Percentiles rank a stretch among this genome's conserved stretches.
Evolutionary conservation across 2,113 vertebrate genomes (phyloP).

Genomic region (Drymodes brunneopygia): DNA sequence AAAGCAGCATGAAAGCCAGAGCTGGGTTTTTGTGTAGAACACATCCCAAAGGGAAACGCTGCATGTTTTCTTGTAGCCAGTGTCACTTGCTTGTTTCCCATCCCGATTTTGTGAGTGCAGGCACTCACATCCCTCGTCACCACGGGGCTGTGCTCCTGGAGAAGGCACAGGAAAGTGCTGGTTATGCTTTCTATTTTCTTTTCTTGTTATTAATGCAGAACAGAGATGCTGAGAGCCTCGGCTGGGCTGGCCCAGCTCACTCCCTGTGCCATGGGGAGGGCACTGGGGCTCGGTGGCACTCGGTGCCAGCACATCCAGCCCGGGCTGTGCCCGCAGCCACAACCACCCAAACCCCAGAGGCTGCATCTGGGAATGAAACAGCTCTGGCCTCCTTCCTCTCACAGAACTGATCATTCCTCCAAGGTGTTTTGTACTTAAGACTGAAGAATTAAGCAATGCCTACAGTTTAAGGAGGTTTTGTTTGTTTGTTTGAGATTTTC

Average conservation of each 20-base stretch:
- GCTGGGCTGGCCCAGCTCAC: background rate
- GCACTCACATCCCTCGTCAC: background rate
- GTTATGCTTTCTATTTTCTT: background rate
- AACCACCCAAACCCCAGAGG: background rate
- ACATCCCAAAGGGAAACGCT: background rate
- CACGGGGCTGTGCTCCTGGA: background rate
- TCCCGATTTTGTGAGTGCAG: rapidly evolving
- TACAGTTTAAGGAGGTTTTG: background rate
- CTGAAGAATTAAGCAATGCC: background rate
- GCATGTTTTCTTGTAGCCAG: background rate
- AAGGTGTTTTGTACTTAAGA: background rate
- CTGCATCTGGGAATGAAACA: background rate
- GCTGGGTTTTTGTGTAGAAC: background rate
- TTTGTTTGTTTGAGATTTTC: slow-evolving; percentile 33
- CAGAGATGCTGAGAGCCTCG: background rate
- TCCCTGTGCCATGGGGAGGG: rapidly evolving
- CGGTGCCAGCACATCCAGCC: rapidly evolving
- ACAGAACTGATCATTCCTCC: background rate
- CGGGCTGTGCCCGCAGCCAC: background rate
- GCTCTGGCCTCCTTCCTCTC: background rate
- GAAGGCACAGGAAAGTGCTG: rapidly evolving
- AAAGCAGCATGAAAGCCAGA: background rate
- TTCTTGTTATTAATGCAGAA: background rate
- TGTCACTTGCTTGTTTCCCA: background rate
- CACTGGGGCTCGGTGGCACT: rapidly evolving